Base-by-base conservation (phyloP, 2,797 vertebrate species). In the Pseudochromis fuscus region DNA sequence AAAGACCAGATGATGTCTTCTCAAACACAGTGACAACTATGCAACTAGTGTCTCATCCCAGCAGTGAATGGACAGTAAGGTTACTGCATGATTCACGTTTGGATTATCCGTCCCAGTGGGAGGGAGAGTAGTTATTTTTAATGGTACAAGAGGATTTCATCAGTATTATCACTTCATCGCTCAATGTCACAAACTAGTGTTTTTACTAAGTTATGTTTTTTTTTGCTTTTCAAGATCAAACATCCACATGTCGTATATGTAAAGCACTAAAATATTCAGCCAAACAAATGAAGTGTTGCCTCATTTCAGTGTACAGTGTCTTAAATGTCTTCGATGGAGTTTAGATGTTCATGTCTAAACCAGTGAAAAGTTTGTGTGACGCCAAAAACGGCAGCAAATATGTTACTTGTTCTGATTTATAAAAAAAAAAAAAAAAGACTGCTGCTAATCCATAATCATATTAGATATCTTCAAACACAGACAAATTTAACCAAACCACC, bases 21-120 rank as follows among this genome's bases (percentile, higher is more conserved):
- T 59, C 23, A 44, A 8, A 57, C 59, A 31, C n/a, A 25, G 5
- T 21, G 19, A 64, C 52, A 40, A 48, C 77, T 81, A 83, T 87
- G 79, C 86, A 89, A 82, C 69, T n/a, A 70, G 76, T 57, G 44
- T 56, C 52, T 13, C 7, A 9, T 44, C 19, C 28, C 38, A 31
- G 6, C 68, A 21, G 55, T 49, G 2, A 18, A n/a, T 55, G 8
- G 23, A 52, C 19, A 2, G 11, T 9, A 1, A 16, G 0, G 46
- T 38, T 49, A 15, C 50, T 51, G 30, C 35, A 16, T 49, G 28
- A 51, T n/a, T 24, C 46, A 48, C 63, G 51, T 72, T 61, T 49
- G 27, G 7, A 67, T 67, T 8, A 40, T 27, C 49, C 38, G 19
- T 65, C 53, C 68, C 24, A 30, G 15, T 49, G 28, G n/a, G 45